phyloP scores from a whole-genome alignment of 64 coral and sea anemone genomes.

The Montipora efflorescens region DNA sequence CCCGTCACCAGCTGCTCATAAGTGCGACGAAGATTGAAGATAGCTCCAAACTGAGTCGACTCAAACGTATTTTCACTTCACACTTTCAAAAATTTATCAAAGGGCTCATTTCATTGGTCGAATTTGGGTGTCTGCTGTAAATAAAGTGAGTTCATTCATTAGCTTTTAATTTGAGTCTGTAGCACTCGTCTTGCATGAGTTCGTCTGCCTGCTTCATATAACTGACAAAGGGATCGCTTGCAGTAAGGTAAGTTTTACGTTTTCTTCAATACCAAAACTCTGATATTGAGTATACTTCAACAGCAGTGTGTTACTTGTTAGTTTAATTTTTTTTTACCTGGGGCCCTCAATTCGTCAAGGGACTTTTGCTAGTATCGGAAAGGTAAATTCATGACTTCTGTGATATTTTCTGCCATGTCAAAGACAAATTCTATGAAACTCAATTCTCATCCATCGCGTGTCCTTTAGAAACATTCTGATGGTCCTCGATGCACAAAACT shows the following conservation, averaged over 20 bases:
- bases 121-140: background rate
- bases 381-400: background rate
- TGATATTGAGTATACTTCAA: background rate
- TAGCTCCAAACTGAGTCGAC: constrained; percentile 23
- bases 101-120: constrained; percentile 16
- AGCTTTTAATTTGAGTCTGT: constrained; percentile 23
- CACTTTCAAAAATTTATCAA: background rate
- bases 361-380: background rate
- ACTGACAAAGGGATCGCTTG: background rate
- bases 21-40: constrained; percentile 28
- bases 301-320: background rate
- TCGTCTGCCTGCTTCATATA: background rate
- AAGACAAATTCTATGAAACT: background rate
- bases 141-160: constrained; percentile 10
- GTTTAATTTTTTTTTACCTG: background rate
- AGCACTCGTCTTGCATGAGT: background rate
- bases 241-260: constrained; percentile 1
- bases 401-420: background rate
- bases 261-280: background rate
- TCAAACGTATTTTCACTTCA: constrained; percentile 10
- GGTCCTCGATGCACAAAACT: too few relatives aligned
- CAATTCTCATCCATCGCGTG: background rate
- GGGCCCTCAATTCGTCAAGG: background rate
- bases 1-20: background rate
- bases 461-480: too few relatives aligned